Conservation (phyloP, 2,888 invertebrate genomes). For the Ornithoptera priamus region DNA sequence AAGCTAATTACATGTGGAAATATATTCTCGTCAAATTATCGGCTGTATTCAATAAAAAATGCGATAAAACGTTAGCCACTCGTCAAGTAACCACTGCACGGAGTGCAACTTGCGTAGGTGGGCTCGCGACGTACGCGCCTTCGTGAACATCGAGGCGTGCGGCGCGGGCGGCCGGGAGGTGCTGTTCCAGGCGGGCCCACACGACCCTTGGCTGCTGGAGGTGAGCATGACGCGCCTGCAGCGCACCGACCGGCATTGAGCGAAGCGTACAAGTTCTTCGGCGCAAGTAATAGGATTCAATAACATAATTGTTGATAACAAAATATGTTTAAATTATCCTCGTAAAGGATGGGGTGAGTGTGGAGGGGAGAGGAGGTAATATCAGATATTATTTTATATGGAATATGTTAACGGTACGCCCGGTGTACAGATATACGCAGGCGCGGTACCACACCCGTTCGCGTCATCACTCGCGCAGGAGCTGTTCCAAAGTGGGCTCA, state of each 20-base stretch:
- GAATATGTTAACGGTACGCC: neutral
- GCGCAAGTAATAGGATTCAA: too few relatives aligned
- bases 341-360: too few relatives aligned
- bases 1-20: neutral
- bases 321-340: too few relatives aligned
- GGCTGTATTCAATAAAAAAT: neutral
- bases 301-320: too few relatives aligned
- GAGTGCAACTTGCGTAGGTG: slow-evolving; percentile 66
- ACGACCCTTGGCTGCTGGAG: slow-evolving; percentile 83
- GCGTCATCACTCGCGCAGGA: slow-evolving; percentile 92
- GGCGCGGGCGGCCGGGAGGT: slow-evolving; percentile 93
- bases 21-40: neutral
- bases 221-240: slow-evolving; percentile 38
- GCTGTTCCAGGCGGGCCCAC: slow-evolving; percentile 91
- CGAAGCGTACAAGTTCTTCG: neutral
- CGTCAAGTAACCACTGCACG: too few relatives aligned
- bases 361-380: too few relatives aligned
- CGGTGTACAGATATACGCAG: slow-evolving; percentile 82
- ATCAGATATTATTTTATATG: too few relatives aligned
- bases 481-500: slow-evolving; percentile 92
- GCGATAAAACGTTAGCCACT: too few relatives aligned
- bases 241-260: neutral
- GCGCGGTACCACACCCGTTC: slow-evolving; percentile 89
- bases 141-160: slow-evolving; percentile 93
- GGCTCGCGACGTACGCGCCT: slow-evolving; percentile 85